Percentiles rank a stretch among this genome's conserved stretches.
phyloP scores from a whole-genome alignment of 1,140 invertebrate genomes.

The Zaprionus tsacasi region DNA sequence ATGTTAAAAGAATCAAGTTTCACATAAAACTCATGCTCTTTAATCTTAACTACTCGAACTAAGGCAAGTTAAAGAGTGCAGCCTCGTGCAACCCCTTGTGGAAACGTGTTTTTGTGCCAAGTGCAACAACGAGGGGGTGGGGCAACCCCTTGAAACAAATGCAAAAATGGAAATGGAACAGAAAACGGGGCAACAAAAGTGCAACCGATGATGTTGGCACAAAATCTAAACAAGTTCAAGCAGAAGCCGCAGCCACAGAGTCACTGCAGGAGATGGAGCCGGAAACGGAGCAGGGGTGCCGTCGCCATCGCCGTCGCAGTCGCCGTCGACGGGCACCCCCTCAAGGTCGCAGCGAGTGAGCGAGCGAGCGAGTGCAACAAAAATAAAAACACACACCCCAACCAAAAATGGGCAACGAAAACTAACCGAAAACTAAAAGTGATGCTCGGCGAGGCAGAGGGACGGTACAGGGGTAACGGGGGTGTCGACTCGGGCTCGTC shows the following conservation, averaged over 20 bases:
- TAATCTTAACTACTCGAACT: background rate
- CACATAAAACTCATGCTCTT: background rate
- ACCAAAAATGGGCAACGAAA: conserved; percentile 65
- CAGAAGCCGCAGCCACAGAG: conserved; percentile 3
- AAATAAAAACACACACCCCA: conserved; percentile 39
- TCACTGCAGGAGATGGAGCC: conserved; percentile 3
- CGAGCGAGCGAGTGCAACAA: conserved; percentile 4
- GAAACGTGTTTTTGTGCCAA: conserved; percentile 63
- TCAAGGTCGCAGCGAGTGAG: conserved; percentile 62
- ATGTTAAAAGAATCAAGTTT: background rate
- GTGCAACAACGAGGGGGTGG: conserved; percentile 34
- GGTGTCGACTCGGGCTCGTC: conserved; percentile 15
- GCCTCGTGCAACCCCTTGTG: conserved; percentile 6
- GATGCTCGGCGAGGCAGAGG: conserved; percentile 41
- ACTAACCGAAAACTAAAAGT: conserved; percentile 81
- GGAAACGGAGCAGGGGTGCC: background rate
- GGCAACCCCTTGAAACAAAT: background rate
- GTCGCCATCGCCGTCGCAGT: background rate
- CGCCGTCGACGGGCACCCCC: conserved; percentile 22
- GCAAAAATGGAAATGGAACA: conserved; percentile 55
- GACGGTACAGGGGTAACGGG: background rate
- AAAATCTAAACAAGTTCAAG: conserved; percentile 74
- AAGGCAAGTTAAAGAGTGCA: conserved; percentile 28
- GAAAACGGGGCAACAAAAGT: conserved; percentile 46
- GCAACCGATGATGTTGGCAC: conserved; percentile 52